phyloP scores from a whole-genome alignment of 2,113 vertebrate genomes.

The Tetrax tetrax region DNA sequence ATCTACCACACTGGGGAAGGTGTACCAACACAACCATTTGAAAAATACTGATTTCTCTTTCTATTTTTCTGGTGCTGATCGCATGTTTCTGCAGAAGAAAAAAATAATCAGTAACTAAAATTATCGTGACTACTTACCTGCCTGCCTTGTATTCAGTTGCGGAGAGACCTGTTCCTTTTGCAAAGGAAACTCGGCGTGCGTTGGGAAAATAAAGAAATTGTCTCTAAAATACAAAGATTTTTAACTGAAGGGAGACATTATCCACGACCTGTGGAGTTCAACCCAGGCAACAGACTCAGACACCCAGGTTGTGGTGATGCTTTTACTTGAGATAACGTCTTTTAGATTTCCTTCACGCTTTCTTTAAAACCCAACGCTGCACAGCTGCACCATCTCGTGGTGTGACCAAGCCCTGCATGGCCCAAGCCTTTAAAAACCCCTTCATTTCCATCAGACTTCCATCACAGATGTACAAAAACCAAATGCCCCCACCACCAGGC shows the following conservation, averaged over 20 bases:
- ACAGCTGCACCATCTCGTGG: conserved; percentile 63
- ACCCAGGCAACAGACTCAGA: background rate
- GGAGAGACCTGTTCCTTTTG: background rate
- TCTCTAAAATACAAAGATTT: background rate
- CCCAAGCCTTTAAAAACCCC: background rate
- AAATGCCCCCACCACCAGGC: background rate
- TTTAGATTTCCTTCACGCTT: accelerated
- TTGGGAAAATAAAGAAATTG: background rate
- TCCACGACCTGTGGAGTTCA: accelerated
- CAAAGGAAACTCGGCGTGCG: background rate
- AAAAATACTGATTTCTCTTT: background rate
- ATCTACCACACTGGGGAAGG: background rate
- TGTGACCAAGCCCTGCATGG: background rate
- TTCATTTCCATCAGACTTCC: accelerated
- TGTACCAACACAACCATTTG: background rate
- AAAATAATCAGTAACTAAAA: background rate
- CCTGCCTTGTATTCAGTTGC: accelerated
- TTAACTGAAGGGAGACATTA: background rate
- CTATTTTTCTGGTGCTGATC: background rate
- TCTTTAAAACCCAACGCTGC: conserved; percentile 19
- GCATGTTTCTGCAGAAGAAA: background rate
- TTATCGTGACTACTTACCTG: accelerated
- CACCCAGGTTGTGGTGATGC: background rate
- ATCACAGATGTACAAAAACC: accelerated
- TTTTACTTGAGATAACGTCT: accelerated